Evolutionary conservation across 2,797 vertebrate species (phyloP).

Genomic region (Lophotriccus pileatus): DNA sequence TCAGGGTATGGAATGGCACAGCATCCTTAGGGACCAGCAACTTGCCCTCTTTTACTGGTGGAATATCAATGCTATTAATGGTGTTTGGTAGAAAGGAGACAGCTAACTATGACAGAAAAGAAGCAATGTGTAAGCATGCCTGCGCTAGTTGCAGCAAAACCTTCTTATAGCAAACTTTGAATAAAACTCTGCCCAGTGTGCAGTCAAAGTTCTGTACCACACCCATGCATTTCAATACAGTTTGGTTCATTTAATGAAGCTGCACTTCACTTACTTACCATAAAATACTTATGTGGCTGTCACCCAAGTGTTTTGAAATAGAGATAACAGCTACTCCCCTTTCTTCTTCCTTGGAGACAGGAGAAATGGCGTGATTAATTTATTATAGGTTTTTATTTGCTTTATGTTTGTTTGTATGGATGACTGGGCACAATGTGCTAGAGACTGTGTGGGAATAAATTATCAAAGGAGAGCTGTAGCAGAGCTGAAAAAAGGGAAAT

Average conservation of each 20-base stretch:
- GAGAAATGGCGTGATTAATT: conserved; percentile 48
- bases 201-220: background rate
- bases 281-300: conserved; percentile 13
- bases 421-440: conserved; percentile 13
- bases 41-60: background rate
- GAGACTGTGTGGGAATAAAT: conserved; percentile 30
- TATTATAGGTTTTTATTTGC: conserved; percentile 38
- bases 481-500: background rate
- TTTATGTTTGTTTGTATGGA: conserved; percentile 17
- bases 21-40: background rate
- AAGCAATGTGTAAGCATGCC: background rate
- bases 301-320: conserved; percentile 27
- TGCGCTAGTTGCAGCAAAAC: background rate
- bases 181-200: background rate
- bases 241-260: background rate
- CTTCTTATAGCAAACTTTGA: background rate
- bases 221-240: background rate
- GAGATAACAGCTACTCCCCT: background rate
- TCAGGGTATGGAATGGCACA: background rate
- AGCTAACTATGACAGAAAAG: background rate
- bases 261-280: background rate
- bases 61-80: background rate
- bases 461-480: background rate
- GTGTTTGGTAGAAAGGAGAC: background rate
- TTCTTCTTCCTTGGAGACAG: conserved; percentile 17